Base-by-base conservation (phyloP, 2,797 vertebrate genomes). In the Menidia menidia region DNA sequence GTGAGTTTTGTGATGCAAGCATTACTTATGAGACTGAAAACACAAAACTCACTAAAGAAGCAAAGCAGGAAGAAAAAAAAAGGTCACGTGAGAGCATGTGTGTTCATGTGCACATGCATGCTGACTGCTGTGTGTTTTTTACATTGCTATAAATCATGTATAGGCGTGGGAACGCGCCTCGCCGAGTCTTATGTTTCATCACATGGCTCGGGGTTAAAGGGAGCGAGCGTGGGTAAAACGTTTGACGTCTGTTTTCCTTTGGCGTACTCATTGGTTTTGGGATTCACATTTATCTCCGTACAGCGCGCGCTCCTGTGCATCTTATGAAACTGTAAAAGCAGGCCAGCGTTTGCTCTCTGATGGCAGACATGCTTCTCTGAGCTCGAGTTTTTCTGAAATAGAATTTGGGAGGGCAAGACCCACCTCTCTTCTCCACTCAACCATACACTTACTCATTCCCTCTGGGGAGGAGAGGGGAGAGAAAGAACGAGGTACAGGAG, bases 361-460 rank as follows among this genome's bases (percentile, higher is more conserved):
- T 77, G 83, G 73, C 85, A 87, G 87, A 82, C 84, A 84, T 85
- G 90, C 84, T 81, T 87, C 86, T 85, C 78, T 80, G 83, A 87
- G 87, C 86, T 87, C 72, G 75, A 77, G 88, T 81, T 87, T 80
- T 84, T 87, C 88, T 83, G 89, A 90, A 92, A 92, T 90, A 90
- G 90, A 89, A 90, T 91, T 92, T 89, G 85, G 89, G 81, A 88
- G 90, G 88, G 82, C 88, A 77, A 77, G 89, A 91, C 89, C 91
- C 86, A 87, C 89, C 91, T 89, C 89, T 91, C 89, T 86, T 87
- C 88, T 87, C 86, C 88, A 85, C 89, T 92, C 92, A 89, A 87
- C 77, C 90, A 72, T 90, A 73, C 85, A 84, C 85, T 91, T 75
- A 82, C 81, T 86, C 88, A 80, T 80, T 85, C 88, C 87, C 89